Base-by-base conservation (phyloP, 2,113 vertebrate genomes). In the Tyrannus savana region DNA sequence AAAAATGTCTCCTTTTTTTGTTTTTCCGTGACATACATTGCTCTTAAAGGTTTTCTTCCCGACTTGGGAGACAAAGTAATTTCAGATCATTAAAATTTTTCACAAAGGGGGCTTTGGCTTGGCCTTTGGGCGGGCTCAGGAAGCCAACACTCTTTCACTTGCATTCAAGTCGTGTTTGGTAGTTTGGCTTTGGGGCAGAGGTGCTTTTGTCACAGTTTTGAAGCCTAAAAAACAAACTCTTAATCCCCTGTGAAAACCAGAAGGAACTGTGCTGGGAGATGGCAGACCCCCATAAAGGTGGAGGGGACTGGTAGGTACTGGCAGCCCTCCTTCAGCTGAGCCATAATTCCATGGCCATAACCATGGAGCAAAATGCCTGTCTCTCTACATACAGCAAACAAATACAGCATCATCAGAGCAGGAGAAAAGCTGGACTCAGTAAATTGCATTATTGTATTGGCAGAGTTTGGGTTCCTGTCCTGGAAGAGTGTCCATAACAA, bases 131-230 rank as follows among this genome's bases (percentile, higher is more conserved):
- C 76, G 83, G 58, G 3, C 50, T 58, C 5, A 2, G 68, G 59
- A 37, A 77, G 63, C 49, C 93, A 89, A 27, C 25, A 1, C n/a
- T 71, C 37, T 64, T 60, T 75, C 6, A 0, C 52, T 82, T 50
- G 42, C 66, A 87, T 85, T 91, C 84, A 21, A 30, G 66, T 91
- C 75, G 14, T 58, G 88, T 85, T 90, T 92, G 92, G 71, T 8
- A 19, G 12, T n/a, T 85, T 93, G 93, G 95, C 87, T 94, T 59
- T 47, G 39, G 87, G 73, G 90, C 89, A 87, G 76, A 81, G 60
- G 17, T 47, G 53, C 12, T 81, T 95, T 95, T 95, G 87, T 72
- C 58, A 60, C 0, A 0, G 78, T 60, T 84, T 47, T 46, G 58
- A 64, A 80, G 82, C 10, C 66, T 52, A 30, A 46, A 76, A 94